These are phyloP conservation scores for Amazona vittata DNA, from an alignment of 2,113 vertebrate species.

Conservation along the genomic window DNA sequence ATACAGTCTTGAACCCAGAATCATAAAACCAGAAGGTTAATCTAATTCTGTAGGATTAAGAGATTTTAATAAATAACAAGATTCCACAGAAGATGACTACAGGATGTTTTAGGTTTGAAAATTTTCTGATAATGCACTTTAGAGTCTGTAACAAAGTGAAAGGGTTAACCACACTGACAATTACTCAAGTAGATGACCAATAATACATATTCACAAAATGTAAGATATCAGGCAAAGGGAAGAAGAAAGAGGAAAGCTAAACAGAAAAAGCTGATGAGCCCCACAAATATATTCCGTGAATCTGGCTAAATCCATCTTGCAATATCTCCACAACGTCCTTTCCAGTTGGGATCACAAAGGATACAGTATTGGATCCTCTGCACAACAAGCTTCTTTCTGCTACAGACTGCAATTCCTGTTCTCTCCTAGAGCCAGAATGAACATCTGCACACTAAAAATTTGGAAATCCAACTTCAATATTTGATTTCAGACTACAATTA, in stretches of 20 bases:
- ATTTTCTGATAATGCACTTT: background rate
- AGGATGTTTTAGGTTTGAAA: background rate
- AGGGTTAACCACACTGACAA: background rate
- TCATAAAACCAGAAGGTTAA: background rate
- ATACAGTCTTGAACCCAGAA: background rate
- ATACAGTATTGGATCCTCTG: slow-evolving; percentile 24
- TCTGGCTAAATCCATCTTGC: background rate
- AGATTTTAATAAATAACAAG: background rate
- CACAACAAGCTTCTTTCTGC: slow-evolving; percentile 15
- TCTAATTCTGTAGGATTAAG: background rate
- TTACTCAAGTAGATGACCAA: background rate
- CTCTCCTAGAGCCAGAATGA: slow-evolving; percentile 58
- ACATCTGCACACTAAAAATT: slow-evolving; percentile 60
- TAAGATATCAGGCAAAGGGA: background rate
- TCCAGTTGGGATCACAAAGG: slow-evolving; percentile 53
- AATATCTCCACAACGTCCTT: slow-evolving; percentile 17
- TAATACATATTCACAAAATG: background rate
- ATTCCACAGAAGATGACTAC: background rate
- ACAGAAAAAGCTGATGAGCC: background rate
- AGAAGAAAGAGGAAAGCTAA: background rate
- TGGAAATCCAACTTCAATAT: slow-evolving; percentile 64
- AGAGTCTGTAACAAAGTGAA: background rate
- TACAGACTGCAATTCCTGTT: slow-evolving; percentile 46
- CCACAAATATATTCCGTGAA: background rate
- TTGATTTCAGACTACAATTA: slow-evolving; percentile 61